Percentiles rank a stretch among this genome's conserved stretches.
Evolutionary conservation across 2,113 vertebrate genomes (phyloP).

Genomic region (Orthonyx spaldingii): DNA sequence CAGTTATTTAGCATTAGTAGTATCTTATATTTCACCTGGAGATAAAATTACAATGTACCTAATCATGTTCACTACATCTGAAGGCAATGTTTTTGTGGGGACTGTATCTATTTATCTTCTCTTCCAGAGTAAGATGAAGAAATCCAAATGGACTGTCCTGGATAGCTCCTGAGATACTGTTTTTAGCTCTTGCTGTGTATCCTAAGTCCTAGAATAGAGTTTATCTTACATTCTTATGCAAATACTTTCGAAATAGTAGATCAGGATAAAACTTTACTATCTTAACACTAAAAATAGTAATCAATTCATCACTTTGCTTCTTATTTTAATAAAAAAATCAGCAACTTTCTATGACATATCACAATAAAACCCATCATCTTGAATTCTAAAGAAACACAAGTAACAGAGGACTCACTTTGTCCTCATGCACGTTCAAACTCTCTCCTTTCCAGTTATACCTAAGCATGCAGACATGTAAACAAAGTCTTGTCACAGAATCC

Average conservation of each 20-base stretch:
- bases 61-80: slow-evolving; percentile 6
- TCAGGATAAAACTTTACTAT: background rate
- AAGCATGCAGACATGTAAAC: background rate
- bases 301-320: background rate
- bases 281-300: background rate
- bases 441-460: background rate
- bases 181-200: background rate
- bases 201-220: background rate
- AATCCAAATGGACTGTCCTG: background rate
- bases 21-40: background rate
- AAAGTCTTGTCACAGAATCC: background rate
- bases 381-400: background rate
- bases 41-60: slow-evolving; percentile 33
- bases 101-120: background rate
- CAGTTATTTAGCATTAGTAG: background rate
- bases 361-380: background rate
- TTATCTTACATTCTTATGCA: background rate
- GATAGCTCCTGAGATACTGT: background rate
- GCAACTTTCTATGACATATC: background rate
- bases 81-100: background rate
- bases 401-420: background rate
- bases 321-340: background rate
- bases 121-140: background rate
- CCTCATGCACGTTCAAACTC: background rate
- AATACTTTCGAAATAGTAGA: background rate